These are phyloP conservation scores for Oncorhynchus tshawytscha DNA, from an alignment of 2,113 vertebrate species.

Conservation along the genomic window DNA sequence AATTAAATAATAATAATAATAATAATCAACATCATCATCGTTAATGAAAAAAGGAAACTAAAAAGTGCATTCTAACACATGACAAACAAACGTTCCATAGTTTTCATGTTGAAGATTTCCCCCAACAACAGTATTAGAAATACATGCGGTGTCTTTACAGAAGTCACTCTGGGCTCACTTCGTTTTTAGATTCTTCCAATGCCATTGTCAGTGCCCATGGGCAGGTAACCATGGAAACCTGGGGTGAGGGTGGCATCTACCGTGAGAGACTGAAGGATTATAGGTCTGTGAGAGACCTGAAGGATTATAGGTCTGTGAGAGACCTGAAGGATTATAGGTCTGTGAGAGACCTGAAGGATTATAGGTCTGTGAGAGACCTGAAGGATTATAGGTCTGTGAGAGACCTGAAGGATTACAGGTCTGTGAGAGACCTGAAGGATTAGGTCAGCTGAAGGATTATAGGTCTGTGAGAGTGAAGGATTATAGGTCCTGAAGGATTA, in stretches of 20 bases:
- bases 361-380: too few species aligned
- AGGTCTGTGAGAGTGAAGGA: too few species aligned
- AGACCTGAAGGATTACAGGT: too few species aligned
- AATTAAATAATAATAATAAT: constrained; percentile 72
- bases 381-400: too few species aligned
- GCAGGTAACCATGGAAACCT: constrained; percentile 38
- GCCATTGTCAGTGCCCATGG: neutral
- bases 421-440: too few species aligned
- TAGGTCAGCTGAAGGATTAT: too few species aligned
- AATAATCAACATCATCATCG: constrained; percentile 23
- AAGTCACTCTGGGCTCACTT: constrained; percentile 39
- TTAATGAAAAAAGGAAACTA: constrained; percentile 44
- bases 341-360: too few species aligned
- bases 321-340: too few species aligned
- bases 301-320: too few species aligned
- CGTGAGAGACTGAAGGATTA: too few species aligned
- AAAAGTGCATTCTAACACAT: constrained; percentile 13
- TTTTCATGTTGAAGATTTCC: constrained; percentile 63
- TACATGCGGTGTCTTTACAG: constrained; percentile 43
- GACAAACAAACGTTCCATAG: constrained; percentile 50
- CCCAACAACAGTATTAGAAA: constrained; percentile 32
- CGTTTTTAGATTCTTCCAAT: neutral
- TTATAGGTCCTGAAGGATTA: too few species aligned
- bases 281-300: neutral
- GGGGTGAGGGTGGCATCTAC: neutral